Base-by-base conservation (phyloP, 2,113 vertebrate species). In the Arothron firmamentum region DNA sequence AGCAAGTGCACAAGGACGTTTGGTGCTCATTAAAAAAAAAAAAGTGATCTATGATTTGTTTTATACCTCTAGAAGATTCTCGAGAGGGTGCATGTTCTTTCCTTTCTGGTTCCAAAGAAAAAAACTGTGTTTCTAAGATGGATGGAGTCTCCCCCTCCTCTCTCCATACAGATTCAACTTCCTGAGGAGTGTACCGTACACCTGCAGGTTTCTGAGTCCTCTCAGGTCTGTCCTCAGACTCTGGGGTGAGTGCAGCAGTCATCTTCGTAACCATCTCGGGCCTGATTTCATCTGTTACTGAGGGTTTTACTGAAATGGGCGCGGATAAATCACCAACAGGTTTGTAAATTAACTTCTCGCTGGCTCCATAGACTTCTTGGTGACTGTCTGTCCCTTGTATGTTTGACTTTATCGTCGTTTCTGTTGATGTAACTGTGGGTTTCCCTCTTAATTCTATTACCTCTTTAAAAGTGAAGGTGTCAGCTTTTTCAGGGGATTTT, bases 271-370 rank as follows among this genome's bases (percentile, higher is more conserved):
- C 2, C 2, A 16, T 47, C 31, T 61, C 50, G 45, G 23, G 6
- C 19, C 28, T 56, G 48, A 53, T 59, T 68, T 42, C 4, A 77
- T 85, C 85, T 85, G 79, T 85, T 81, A 82, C 82, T 81, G 83
- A 80, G 1, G 67, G 70, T 53, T 81, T 47, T 38, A 38, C 34
- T 38, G 34, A 2, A 38, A 12, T 38, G 34, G 8, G 34, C 34
- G 11, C 3, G 8, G 8, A 38, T 38, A 38, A 12, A 2, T 38
- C 10, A 12, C 9, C 11, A 9, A 38, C 11, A 9, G 34, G 34
- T 9, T 38, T 38, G 9, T 38, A 12, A 38, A 12, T 38, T 11
- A 38, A 12, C 11, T 31, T 31, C 28, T 38, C 34, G 11, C 34
- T 28, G 25, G 25, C 25, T 28, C 25, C 25, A 28, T 28, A 28